These are phyloP conservation scores for Drosophila cracens DNA, from an alignment of 2,888 invertebrate species.

Conservation along the genomic window DNA sequence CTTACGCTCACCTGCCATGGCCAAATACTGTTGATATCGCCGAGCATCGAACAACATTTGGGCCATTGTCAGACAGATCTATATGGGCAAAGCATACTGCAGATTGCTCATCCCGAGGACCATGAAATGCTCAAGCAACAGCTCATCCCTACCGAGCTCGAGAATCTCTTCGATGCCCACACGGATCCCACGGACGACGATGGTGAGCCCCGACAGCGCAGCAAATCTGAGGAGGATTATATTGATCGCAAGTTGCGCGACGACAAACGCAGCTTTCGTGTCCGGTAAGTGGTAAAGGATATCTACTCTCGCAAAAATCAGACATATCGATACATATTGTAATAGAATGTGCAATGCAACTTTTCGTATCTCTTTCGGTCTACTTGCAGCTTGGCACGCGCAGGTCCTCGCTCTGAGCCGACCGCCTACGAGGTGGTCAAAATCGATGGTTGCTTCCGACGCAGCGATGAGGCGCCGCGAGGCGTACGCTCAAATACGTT, in stretches of 20 bases:
- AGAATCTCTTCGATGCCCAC: slow-evolving; percentile 83
- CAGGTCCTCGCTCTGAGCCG: slow-evolving; percentile 90
- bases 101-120: slow-evolving; percentile 92
- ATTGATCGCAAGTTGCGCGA: slow-evolving; percentile 84
- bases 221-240: slow-evolving; percentile 83
- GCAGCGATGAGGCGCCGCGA: slow-evolving; percentile 87
- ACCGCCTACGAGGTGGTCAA: slow-evolving; percentile 90
- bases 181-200: slow-evolving; percentile 85
- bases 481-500: slow-evolving; percentile 85
- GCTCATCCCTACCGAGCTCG: slow-evolving; percentile 86
- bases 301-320: not conserved
- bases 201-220: slow-evolving; percentile 86
- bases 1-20: slow-evolving; percentile 92
- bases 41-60: slow-evolving; percentile 92
- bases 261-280: slow-evolving; percentile 87
- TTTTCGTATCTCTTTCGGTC: too few relatives aligned
- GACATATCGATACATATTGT: slow-evolving; percentile 1
- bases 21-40: slow-evolving; percentile 93
- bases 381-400: slow-evolving; percentile 86
- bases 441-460: slow-evolving; percentile 88
- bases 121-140: slow-evolving; percentile 90
- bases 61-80: slow-evolving; percentile 95
- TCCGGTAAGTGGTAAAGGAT: slow-evolving; percentile 82
- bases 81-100: slow-evolving; percentile 92
- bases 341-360: not conserved